Percentiles rank a stretch among this genome's conserved stretches.
Evolutionary conservation across 2,113 vertebrate species (phyloP).

Genomic region (Perca flavescens): DNA sequence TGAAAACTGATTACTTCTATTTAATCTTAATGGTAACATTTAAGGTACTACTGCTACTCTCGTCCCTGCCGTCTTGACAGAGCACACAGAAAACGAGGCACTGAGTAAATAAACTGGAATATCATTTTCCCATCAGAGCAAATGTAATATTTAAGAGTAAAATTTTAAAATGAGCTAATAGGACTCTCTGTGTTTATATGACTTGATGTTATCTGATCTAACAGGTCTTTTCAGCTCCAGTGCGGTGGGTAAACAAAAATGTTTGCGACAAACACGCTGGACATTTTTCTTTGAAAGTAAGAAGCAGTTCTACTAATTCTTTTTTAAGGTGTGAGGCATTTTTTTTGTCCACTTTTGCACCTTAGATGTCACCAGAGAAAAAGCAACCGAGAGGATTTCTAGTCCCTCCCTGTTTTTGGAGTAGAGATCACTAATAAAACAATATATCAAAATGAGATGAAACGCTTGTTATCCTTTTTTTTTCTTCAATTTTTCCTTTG

Average conservation of each 20-base stretch:
- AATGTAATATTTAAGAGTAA: conserved; percentile 23
- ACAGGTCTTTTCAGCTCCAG: background rate
- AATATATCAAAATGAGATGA: too few relatives aligned
- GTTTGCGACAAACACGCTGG: background rate
- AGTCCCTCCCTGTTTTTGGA: too few relatives aligned
- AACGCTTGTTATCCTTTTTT: too few relatives aligned
- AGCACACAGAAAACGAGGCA: background rate
- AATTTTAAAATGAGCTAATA: background rate
- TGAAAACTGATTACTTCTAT: background rate
- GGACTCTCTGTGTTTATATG: background rate
- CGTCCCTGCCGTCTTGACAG: background rate
- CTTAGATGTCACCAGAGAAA: too few relatives aligned
- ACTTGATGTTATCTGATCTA: conserved; percentile 6
- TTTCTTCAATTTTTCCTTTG: too few relatives aligned
- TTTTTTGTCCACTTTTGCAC: background rate
- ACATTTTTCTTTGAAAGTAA: background rate
- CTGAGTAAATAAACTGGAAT: background rate
- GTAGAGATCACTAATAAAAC: too few relatives aligned
- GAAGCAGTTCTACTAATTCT: background rate
- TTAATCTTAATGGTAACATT: conserved; percentile 14
- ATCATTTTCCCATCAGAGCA: background rate
- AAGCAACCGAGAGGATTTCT: too few relatives aligned
- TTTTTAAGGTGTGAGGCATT: background rate
- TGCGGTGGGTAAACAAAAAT: background rate
- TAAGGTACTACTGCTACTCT: background rate